These are phyloP conservation scores for Eptatretus burgeri DNA, from an alignment of 2,113 vertebrate genomes.

Conservation along the genomic window DNA sequence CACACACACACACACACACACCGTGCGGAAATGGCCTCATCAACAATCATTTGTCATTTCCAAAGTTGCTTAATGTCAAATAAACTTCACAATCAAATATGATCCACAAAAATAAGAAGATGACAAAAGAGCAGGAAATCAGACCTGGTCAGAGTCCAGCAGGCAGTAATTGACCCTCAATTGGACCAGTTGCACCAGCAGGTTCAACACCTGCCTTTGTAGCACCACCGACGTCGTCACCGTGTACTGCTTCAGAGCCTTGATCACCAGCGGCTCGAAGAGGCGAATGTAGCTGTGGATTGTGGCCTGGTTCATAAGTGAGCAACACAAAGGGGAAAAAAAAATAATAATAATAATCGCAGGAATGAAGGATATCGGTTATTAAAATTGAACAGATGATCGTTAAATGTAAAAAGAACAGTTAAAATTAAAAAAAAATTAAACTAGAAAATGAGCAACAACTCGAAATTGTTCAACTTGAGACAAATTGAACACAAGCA, in stretches of 20 bases:
- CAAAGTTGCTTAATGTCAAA: too few species aligned
- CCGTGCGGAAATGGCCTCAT: too few species aligned
- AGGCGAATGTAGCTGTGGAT: conserved; percentile 87
- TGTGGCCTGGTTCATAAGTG: conserved; percentile 26
- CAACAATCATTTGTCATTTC: too few species aligned
- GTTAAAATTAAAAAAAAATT: too few species aligned
- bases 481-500: too few species aligned
- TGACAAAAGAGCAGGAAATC: conserved; percentile 9
- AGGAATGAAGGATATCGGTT: background rate
- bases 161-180: conserved; percentile 87
- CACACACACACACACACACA: too few species aligned
- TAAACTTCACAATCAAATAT: too few species aligned
- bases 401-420: too few species aligned
- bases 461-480: too few species aligned
- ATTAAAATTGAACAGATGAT: too few species aligned
- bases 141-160: conserved; percentile 72
- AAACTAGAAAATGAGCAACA: too few species aligned
- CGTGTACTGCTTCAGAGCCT: conserved; percentile 88
- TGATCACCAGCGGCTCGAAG: conserved; percentile 89
- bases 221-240: conserved; percentile 77
- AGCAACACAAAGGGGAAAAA: conserved; percentile 6
- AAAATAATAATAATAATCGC: conserved; percentile 5
- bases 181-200: conserved; percentile 78
- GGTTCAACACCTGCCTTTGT: conserved; percentile 69
- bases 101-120: too few species aligned